Base-by-base conservation (phyloP, 2,797 vertebrate species). In the Sandelia bainsii region DNA sequence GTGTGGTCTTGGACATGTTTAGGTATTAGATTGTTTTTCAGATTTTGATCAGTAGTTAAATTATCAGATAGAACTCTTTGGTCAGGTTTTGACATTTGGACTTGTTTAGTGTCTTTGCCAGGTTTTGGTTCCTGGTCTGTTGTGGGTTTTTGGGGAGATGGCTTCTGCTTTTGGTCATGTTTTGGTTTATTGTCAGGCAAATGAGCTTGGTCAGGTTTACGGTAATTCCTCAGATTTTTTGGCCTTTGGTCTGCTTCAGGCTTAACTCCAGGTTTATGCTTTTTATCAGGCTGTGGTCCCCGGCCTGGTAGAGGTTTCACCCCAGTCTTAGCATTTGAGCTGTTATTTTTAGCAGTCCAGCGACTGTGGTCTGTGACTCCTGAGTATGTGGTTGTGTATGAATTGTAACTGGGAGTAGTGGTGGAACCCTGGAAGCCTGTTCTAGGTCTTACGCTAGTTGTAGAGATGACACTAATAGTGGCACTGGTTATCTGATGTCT, bases 211-310 rank as follows among this genome's bases (percentile, higher is more conserved):
- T 63, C 86, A 29, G 63, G 77, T 81, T 87, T 89, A 71, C 1
- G 60, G 16, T 59, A 80, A 77, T 67, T 81, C 57, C 69, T 80
- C 0, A 64, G 22, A 48, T 71, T 69, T 78, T 82, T 89, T 12
- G 20, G 46, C 48, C 49, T 88, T 64, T 50, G 56, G 11, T 61
- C 72, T 17, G 54, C 67, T 75, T 80, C 75, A 57, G 77, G 58
- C 59, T 76, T 89, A 68, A 48, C 63, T 82, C 37, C 74, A 54
- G 67, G 46, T 72, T 71, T 71, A 39, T 53, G 53, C 49, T 74
- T 86, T 75, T 75, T 67, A 22, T 50, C 44, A 0, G 66, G 61
- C 53, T 78, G 80, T 52, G 37, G 49, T 69, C 27, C 72, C 62
- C 16, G 68, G 3, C 59, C 75, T 58, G 70, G 68, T 40, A 20